Evolutionary conservation across 2,888 invertebrate genomes (phyloP).

Genomic region (Antitype chi): DNA sequence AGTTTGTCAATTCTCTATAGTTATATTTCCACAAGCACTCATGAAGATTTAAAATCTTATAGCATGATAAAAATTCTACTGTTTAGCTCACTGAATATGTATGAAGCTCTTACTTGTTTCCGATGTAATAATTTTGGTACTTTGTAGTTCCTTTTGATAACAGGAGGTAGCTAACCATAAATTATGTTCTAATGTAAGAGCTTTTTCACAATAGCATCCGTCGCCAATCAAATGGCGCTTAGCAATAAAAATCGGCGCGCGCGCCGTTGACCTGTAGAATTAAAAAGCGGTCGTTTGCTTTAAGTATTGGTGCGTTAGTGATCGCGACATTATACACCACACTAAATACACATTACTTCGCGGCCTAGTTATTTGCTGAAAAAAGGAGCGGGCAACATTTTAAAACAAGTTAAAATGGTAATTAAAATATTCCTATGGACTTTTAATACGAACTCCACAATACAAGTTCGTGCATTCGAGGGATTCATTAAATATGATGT

Average conservation of each 20-base stretch:
- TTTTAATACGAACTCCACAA: background rate
- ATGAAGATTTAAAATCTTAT: background rate
- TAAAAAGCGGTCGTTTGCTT: slow-evolving; percentile 86
- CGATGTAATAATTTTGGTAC: background rate
- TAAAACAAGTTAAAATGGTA: background rate
- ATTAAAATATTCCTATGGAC: background rate
- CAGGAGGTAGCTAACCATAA: background rate
- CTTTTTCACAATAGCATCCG: slow-evolving; percentile 31
- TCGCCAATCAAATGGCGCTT: slow-evolving; percentile 72
- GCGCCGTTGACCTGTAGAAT: slow-evolving; percentile 84
- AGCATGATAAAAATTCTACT: background rate
- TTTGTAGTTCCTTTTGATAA: background rate
- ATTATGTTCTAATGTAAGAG: background rate
- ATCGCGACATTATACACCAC: slow-evolving; percentile 81
- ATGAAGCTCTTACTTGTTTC: background rate
- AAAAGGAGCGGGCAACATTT: slow-evolving; percentile 76
- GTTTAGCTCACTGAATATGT: no score
- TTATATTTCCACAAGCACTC: background rate
- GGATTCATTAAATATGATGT: background rate
- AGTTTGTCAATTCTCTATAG: background rate
- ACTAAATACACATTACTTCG: slow-evolving; percentile 84
- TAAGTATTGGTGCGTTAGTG: slow-evolving; percentile 84
- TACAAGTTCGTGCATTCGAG: background rate
- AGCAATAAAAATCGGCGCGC: slow-evolving; percentile 75
- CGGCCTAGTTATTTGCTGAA: slow-evolving; percentile 87